Evolutionary conservation across 2,113 vertebrate genomes (phyloP), one percentile per base, ranked within the genome.

Genomic region (Engraulis encrasicolus): DNA sequence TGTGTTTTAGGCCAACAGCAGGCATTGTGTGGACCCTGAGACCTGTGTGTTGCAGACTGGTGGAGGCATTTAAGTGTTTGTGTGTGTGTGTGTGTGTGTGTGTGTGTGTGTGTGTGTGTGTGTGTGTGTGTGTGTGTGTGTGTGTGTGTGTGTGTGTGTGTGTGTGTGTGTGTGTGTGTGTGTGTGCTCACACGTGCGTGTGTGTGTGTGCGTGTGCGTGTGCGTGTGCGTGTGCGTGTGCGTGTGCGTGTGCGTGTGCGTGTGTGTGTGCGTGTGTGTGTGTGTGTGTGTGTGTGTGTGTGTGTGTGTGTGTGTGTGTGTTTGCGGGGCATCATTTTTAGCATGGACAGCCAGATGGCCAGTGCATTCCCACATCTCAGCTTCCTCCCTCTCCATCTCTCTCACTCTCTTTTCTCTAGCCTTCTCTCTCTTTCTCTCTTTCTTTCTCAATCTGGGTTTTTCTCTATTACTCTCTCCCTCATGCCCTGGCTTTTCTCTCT

Each of bases 331-430:
- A 31, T 27, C n/a, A n/a, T 66, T 66, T 66, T 31, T n/a, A 66
- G 58, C 58, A 66, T 11, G 58, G 58, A 66, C 58, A 27, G 90
- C 93, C 92, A 93, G 91, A 94, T 92, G 92, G 91, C 85, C 85
- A 17, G 79, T 83, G 85, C 54, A 82, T 87, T 90, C 82, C 83
- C 84, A 78, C 58, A 83, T 88, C 88, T 90, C 88, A 87, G 88
- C 88, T 89, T 90, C 89, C 92, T 89, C 87, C 90, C 86, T 91
- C 86, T 90, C 58, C 11, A 9, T 31, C 58, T 66, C 58, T 27
- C 23, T 27, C 58, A 27, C 11, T 66, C 54, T 58, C n/a, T 45
- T 31, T 23, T 66, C 58, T 27, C 23, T 27, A n/a, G 12, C 11
- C 31, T 23, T 66, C 58, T 23, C 58, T 31, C 23, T 27, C 58